Conservation (phyloP, 2,797 vertebrate genomes). For the Dallia pectoralis region DNA sequence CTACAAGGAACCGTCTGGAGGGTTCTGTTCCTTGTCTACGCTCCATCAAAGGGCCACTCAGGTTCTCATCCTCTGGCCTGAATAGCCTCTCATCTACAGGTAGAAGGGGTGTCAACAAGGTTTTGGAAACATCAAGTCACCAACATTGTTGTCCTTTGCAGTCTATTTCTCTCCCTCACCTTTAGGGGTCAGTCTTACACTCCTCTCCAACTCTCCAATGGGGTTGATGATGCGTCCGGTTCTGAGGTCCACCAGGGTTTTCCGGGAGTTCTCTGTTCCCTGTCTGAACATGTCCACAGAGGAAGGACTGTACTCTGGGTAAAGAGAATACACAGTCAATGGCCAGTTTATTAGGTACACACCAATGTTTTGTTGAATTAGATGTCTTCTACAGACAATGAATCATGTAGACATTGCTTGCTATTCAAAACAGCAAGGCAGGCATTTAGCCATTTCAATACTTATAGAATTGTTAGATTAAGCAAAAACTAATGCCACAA, state of each 20-base stretch:
- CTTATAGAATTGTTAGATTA: too few relatives aligned
- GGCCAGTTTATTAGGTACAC: too few relatives aligned
- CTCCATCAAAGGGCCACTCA: conserved; percentile 4
- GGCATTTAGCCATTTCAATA: too few relatives aligned
- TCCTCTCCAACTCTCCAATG: conserved; percentile 53
- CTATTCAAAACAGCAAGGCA: too few relatives aligned
- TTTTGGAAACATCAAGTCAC: neutral
- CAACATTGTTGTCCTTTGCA: too few relatives aligned
- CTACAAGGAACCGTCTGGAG: conserved; percentile 43
- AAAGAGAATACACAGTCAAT: conserved; percentile 4
- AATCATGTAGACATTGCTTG: too few relatives aligned
- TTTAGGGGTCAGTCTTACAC: conserved; percentile 40
- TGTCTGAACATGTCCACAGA: conserved; percentile 35
- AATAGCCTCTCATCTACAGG: neutral
- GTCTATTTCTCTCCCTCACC: conserved; percentile 30
- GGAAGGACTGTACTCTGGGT: conserved; percentile 34
- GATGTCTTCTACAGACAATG: too few relatives aligned
- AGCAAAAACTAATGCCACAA: too few relatives aligned
- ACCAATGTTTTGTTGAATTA: too few relatives aligned
- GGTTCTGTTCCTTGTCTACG: conserved; percentile 37
- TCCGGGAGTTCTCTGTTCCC: conserved; percentile 48
- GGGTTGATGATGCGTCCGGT: conserved; percentile 20
- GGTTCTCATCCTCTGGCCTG: neutral
- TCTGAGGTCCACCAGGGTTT: conserved; percentile 35
- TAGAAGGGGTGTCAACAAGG: neutral